These are phyloP conservation scores for Rhinichthys klamathensis DNA, from an alignment of 2,113 vertebrate genomes.

Conservation along the genomic window DNA sequence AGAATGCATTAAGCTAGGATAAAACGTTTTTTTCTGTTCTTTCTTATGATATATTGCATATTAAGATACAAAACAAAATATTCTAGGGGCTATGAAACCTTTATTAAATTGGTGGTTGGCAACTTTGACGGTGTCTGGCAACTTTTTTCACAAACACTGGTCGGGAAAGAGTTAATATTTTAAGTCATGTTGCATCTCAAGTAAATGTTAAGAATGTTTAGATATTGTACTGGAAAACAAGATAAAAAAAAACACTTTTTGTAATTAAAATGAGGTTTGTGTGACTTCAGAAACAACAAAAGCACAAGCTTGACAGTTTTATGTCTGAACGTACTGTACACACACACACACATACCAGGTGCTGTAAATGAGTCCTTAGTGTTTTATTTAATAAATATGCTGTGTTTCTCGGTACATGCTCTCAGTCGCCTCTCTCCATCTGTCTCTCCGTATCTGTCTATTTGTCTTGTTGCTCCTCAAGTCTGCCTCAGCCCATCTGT, in stretches of 20 bases:
- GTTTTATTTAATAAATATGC: conserved; percentile 10
- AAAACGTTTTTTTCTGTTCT: too few species aligned
- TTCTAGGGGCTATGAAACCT: too few species aligned
- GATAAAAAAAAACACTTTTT: background rate
- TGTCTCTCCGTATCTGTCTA: conserved; percentile 6
- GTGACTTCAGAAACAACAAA: conserved; percentile 4
- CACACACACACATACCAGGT: conserved; percentile 42
- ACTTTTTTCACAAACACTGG: too few species aligned
- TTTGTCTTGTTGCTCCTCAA: conserved; percentile 4
- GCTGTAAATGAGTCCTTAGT: background rate
- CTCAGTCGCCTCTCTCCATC: conserved; percentile 50
- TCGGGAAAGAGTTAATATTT: background rate
- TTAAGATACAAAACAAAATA: too few species aligned
- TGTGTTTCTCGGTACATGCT: conserved; percentile 43
- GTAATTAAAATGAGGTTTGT: background rate
- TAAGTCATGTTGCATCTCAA: background rate
- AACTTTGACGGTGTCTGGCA: too few species aligned
- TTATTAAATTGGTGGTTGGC: too few species aligned
- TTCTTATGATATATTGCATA: too few species aligned
- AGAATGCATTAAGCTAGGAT: too few species aligned
- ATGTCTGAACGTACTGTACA: conserved; percentile 17
- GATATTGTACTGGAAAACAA: background rate
- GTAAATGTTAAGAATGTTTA: background rate
- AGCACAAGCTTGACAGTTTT: conserved; percentile 14
- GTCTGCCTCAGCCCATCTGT: conserved; percentile 41